Percentiles rank a stretch among this genome's conserved stretches.
phyloP scores from a whole-genome alignment of 2,888 invertebrate genomes.

The Plebejus argus region DNA sequence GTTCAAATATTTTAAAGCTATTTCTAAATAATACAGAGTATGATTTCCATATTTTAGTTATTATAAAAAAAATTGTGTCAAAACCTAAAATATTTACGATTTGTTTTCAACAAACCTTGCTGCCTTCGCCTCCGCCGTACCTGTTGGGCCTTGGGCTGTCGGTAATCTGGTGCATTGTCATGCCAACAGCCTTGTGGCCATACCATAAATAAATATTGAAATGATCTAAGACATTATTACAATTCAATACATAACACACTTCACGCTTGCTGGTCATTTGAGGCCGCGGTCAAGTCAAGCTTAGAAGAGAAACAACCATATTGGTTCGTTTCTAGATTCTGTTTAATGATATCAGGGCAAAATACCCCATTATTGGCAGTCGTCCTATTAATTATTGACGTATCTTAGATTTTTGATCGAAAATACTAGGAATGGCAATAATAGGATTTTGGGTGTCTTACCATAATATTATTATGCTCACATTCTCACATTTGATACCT shows the following conservation, averaged over 20 bases:
- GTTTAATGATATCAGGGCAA: background rate
- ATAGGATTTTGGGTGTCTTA: background rate
- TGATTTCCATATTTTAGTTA: no score
- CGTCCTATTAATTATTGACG: background rate
- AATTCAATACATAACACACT: conserved; percentile 32
- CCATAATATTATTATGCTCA: no score
- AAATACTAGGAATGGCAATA: background rate
- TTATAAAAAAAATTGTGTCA: no score
- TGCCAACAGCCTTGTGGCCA: conserved; percentile 2
- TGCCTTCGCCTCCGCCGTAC: background rate
- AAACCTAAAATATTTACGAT: background rate
- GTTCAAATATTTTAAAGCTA: background rate
- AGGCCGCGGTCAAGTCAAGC: conserved; percentile 16
- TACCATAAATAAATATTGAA: conserved; percentile 28
- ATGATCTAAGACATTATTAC: conserved; percentile 33
- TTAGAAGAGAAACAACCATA: background rate
- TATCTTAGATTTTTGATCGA: background rate
- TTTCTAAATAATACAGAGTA: background rate
- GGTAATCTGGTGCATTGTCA: conserved; percentile 18
- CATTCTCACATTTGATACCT: no score
- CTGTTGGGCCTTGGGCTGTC: background rate
- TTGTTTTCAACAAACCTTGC: background rate
- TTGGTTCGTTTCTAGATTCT: background rate
- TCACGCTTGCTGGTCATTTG: conserved; percentile 31
- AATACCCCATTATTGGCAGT: background rate